These are phyloP conservation scores for Synergus itoensis DNA, from an alignment of 2,888 invertebrate species.

Conservation along the genomic window DNA sequence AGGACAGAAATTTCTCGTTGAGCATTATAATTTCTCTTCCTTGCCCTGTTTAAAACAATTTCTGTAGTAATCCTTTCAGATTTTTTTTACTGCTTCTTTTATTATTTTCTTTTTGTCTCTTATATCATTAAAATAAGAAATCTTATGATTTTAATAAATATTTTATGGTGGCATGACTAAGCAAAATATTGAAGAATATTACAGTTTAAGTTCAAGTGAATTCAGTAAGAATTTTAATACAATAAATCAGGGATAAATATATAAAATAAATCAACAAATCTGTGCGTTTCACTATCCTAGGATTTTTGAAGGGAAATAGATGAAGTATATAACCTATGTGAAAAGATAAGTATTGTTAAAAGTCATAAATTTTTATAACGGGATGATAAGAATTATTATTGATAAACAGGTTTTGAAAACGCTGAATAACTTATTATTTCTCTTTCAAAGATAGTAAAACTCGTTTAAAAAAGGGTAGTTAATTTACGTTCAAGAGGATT, in stretches of 20 bases:
- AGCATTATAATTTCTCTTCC: not conserved
- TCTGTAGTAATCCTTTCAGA: not conserved
- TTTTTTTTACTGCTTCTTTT: not conserved
- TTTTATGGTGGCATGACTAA: not conserved
- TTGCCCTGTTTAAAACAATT: not conserved
- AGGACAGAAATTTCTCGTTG: constrained; percentile 11
- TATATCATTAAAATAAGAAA: not conserved
- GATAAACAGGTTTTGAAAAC: not conserved
- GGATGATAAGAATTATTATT: not conserved
- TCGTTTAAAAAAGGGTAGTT: not conserved
- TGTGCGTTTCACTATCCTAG: not conserved
- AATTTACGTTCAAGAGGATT: not conserved
- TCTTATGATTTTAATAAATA: not conserved
- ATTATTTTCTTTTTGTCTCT: too few relatives aligned
- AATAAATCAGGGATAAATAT: not conserved
- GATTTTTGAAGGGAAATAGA: not conserved
- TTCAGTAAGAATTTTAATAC: not conserved
- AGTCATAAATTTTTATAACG: not conserved
- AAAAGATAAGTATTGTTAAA: not conserved
- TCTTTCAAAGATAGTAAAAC: not conserved
- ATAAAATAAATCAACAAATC: not conserved
- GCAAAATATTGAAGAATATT: not conserved
- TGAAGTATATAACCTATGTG: not conserved
- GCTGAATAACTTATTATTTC: not conserved
- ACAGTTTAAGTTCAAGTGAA: not conserved